Evolutionary conservation across 2,113 vertebrate genomes (phyloP), one percentile per base, ranked within the genome.

Genomic region (Heterotis niloticus): DNA sequence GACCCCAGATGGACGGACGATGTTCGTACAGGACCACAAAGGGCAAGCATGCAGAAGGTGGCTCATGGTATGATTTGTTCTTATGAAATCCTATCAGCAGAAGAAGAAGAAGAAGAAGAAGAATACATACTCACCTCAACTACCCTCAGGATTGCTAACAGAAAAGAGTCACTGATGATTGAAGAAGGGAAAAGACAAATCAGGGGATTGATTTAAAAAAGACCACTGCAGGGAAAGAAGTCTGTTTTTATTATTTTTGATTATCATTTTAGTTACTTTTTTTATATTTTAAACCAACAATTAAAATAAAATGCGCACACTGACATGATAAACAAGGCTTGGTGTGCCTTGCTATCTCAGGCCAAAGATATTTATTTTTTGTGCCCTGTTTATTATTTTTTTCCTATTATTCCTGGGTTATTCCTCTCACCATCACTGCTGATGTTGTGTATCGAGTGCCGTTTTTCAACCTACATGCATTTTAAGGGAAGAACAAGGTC

Each of bases 161-260:
- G 76, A 77, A n/a, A 11, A 56, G 70, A 56, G 62, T 16, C 18
- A 20, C 51, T 17, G 11, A 26, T 74, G 70, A 24, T 24, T 51
- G 18, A 69, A 51, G 51, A 75, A 10, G 62, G 9, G 16, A 52
- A 59, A 59, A 28, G 57, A 44, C 34, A 88, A 87, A 91, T 72
- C 78, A 79, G 70, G 78, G 71, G 34, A 66, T 52, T 66, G 51
- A 80, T 80, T 79, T 68, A 59, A 66, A 72, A 75, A 80, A 89
- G 71, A 67, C 51, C 71, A 74, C 71, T 80, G 62, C 78, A 80
- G 78, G 78, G 78, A 80, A 67, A 28, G 28, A 34, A 75, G 28
- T 65, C 70, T 24, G 78, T 65, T 34, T 72, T 85, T 81, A 65
- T 66, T 77, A 18, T 77, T 29, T 73, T 77, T 77, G 28, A 13